phyloP scores from a whole-genome alignment of 2,797 vertebrate species.

The Acestrorhynchus altus region DNA sequence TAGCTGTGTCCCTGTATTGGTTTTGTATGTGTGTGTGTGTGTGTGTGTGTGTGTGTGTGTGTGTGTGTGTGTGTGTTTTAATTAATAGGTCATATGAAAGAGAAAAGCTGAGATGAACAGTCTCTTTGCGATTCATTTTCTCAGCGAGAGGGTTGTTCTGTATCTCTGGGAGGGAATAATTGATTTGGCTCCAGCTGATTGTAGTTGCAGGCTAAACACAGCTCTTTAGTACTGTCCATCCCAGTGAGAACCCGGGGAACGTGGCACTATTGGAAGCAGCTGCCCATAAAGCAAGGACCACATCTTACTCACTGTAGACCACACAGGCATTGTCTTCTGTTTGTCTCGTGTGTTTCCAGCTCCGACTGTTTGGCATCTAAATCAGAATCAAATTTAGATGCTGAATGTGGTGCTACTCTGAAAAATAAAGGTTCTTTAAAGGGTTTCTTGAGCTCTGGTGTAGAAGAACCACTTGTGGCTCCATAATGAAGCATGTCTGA shows the following conservation, averaged over 20 bases:
- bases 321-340: background rate
- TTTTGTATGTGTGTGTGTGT: background rate
- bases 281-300: background rate
- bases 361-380: background rate
- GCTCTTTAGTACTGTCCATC: background rate
- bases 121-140: background rate
- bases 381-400: too few relatives aligned
- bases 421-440: too few relatives aligned
- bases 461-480: too few relatives aligned
- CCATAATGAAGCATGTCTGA: too few relatives aligned
- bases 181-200: background rate
- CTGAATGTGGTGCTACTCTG: too few relatives aligned
- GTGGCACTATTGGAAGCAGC: background rate
- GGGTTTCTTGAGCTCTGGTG: too few relatives aligned
- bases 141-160: background rate
- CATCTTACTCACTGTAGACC: background rate
- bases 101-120: background rate
- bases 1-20: background rate
- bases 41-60: too few relatives aligned
- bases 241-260: background rate
- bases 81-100: slow-evolving; percentile 5
- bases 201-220: background rate
- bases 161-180: background rate
- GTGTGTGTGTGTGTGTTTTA: background rate
- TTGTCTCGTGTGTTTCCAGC: background rate